Base-by-base conservation (phyloP, 2,888 invertebrate genomes). In the Micoletzkya japonica region DNA sequence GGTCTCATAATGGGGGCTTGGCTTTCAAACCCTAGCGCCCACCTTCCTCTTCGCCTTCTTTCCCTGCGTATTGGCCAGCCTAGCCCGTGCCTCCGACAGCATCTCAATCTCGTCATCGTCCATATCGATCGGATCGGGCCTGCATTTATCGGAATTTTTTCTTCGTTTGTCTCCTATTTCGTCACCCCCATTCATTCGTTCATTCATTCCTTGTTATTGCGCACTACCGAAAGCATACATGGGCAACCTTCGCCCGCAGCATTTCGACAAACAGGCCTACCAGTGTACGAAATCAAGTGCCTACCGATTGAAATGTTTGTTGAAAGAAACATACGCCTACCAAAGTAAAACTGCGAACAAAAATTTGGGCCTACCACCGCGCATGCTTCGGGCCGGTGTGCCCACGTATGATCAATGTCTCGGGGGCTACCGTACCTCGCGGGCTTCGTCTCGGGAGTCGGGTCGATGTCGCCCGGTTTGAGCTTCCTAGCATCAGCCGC, bases 91-190 rank as follows among this genome's bases (percentile, higher is more conserved):
- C 88, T 99, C 98, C 0, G 96, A 96, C 76, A 99, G 87, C 98
- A 99, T 99, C 88, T 99, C 98, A 87, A 99, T 87, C 87, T 98
- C 94, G 90, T 98, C 97, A 90, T 98, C 97, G 87, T 98, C 98
- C 98, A 98, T 98, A 86, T 98, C 98, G 83, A 97, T 94, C 1
- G 97, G 97, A 88, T 98, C 98, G 1, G 98, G 98, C 64, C 97
- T 89, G 0, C 1, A 49, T 44, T 2, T n/a, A n/a, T n/a, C n/a
- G n/a, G n/a, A n/a, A n/a, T n/a, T n/a, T n/a, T n/a, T n/a, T n/a
- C n/a, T n/a, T n/a, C n/a, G n/a, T n/a, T n/a, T n/a, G n/a, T n/a
- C n/a, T n/a, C n/a, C n/a, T n/a, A n/a, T n/a, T n/a, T n/a, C n/a
- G n/a, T n/a, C n/a, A n/a, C n/a, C n/a, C n/a, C n/a, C n/a, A n/a